Percentiles rank a stretch among this genome's conserved stretches.
Evolutionary conservation across 1,140 invertebrate species (phyloP).

Genomic region (Rhynchophorus ferrugineus): DNA sequence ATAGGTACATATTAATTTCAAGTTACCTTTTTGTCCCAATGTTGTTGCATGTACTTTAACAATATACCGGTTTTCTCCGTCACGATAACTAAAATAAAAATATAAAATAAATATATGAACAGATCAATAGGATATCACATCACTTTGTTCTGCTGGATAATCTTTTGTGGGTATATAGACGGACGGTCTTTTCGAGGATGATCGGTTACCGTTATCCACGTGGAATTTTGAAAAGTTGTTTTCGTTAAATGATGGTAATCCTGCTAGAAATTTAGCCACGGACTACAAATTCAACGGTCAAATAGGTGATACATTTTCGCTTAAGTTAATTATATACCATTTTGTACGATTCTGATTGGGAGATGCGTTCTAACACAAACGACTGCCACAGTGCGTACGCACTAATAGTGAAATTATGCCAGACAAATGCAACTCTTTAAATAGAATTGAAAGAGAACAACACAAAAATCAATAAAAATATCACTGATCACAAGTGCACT

Average conservation of each 20-base stretch:
- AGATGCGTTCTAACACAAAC: too few relatives aligned
- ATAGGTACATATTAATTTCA: neutral
- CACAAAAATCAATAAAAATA: neutral
- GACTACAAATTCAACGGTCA: too few relatives aligned
- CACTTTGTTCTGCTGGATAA: slow-evolving; percentile 82
- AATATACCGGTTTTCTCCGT: slow-evolving; percentile 92
- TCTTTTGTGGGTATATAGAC: slow-evolving; percentile 87
- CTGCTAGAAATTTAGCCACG: slow-evolving; percentile 82
- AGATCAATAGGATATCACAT: slow-evolving; percentile 25
- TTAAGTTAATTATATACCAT: too few relatives aligned
- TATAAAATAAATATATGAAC: slow-evolving; percentile 7
- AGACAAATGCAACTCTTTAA: too few relatives aligned
- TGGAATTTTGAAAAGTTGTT: slow-evolving; percentile 86
- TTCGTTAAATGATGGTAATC: slow-evolving; percentile 82
- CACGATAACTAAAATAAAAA: slow-evolving; percentile 70
- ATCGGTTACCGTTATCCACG: slow-evolving; percentile 74
- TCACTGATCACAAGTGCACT: too few relatives aligned
- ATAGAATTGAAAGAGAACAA: neutral
- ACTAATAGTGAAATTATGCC: too few relatives aligned
- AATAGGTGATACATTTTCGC: too few relatives aligned
- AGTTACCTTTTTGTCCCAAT: slow-evolving; percentile 84
- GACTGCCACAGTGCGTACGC: too few relatives aligned
- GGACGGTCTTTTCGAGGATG: slow-evolving; percentile 76
- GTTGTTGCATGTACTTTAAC: slow-evolving; percentile 84
- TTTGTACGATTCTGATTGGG: too few relatives aligned